A percentile compares a stretch with the other conserved stretches of the same genome.
These are phyloP conservation scores for Hoplostethus mediterraneus DNA, from an alignment of 2,797 vertebrate species.

Conservation along the genomic window DNA sequence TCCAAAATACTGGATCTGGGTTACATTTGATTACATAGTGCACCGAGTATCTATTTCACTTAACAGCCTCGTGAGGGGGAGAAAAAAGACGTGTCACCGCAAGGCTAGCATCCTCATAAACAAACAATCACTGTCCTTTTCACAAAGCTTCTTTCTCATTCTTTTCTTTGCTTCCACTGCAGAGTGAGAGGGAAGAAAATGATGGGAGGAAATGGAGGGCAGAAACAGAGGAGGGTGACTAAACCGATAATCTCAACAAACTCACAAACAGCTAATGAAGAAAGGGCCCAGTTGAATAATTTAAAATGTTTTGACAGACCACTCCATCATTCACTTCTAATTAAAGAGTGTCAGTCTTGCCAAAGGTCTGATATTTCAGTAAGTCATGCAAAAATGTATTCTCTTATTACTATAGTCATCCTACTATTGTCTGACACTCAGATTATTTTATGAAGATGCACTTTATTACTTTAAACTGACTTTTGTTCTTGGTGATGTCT, in stretches of 20 bases:
- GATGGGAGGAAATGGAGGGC: conserved; percentile 43
- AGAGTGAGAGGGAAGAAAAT: conserved; percentile 51
- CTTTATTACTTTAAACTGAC: conserved; percentile 19
- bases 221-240: conserved; percentile 25
- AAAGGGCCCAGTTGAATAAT: conserved; percentile 76
- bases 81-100: conserved; percentile 61
- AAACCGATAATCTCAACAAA: conserved; percentile 69
- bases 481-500: conserved; percentile 6
- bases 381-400: background rate
- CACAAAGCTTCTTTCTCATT: conserved; percentile 71
- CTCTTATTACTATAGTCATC: background rate
- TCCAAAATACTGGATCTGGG: conserved; percentile 51
- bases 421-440: background rate
- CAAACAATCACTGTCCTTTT: conserved; percentile 75
- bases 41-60: conserved; percentile 65
- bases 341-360: conserved; percentile 33
- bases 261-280: conserved; percentile 72
- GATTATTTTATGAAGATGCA: background rate
- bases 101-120: conserved; percentile 75
- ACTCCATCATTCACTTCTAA: conserved; percentile 68
- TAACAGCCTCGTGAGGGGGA: conserved; percentile 51
- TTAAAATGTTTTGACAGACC: conserved; percentile 73
- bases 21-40: conserved; percentile 66
- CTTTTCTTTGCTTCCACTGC: conserved; percentile 60
- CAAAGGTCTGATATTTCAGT: conserved; percentile 20